phyloP scores from a whole-genome alignment of 2,113 vertebrate genomes.

The Leptosomus discolor region DNA sequence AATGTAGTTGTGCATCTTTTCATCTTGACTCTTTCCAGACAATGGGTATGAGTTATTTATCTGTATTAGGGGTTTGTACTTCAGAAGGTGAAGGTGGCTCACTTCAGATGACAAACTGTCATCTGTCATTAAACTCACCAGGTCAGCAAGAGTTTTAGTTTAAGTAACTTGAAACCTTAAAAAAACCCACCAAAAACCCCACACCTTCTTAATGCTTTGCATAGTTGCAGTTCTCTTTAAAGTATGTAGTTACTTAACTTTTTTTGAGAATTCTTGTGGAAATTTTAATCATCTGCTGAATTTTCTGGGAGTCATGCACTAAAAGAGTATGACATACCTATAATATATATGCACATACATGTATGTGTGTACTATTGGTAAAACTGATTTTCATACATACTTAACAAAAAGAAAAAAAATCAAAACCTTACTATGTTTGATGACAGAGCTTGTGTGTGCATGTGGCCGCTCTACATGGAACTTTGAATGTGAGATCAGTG shows the following conservation, averaged over 20 bases:
- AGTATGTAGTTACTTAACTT: neutral
- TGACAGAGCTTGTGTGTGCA: neutral
- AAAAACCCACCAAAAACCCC: neutral
- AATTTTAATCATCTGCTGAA: slow-evolving; percentile 16
- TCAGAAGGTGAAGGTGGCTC: neutral
- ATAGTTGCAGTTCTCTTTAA: neutral
- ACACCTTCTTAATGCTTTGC: neutral
- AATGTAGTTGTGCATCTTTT: slow-evolving; percentile 29
- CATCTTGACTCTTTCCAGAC: neutral
- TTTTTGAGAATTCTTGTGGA: slow-evolving; percentile 2
- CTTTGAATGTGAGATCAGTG: neutral
- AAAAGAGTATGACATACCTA: neutral
- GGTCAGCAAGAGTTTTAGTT: neutral
- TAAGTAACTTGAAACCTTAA: neutral
- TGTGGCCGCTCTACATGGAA: neutral
- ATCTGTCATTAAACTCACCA: neutral
- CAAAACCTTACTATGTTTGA: neutral
- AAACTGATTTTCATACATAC: neutral
- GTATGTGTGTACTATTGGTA: neutral
- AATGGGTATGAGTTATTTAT: neutral
- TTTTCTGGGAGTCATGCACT: neutral
- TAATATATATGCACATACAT: neutral
- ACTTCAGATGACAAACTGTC: neutral
- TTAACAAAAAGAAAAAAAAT: neutral
- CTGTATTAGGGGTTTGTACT: neutral